Evolutionary conservation across 92 coral and sea anemone species (phyloP), one percentile per base, ranked within the genome.

Genomic region (Epizoanthus illoricatus): DNA sequence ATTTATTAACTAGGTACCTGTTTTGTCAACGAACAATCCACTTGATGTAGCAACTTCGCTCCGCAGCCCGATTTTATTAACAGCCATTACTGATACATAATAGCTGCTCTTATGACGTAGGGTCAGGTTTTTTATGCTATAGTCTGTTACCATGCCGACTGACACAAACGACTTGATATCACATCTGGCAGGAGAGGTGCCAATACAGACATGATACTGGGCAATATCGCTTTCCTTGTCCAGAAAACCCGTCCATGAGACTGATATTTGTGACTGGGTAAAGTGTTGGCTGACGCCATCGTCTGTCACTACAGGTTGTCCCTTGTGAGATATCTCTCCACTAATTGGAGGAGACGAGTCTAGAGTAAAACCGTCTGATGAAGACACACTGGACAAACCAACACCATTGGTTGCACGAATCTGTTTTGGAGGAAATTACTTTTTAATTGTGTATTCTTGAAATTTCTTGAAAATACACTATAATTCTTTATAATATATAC

Each of bases 301-400:
- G 28, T 57, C 60, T 19, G 18, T 73, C 24, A 71, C 28, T 43
- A 80, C 80, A 54, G 73, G 39, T 85, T 81, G 83, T 65, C 72
- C 41, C n/a, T 40, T 59, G 75, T 73, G 88, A n/a, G 24, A 55
- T 7, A 94, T 55, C 43, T 92, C 89, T 12, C 96, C 96, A 58
- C 83, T 69, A 43, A 79, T 47, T 10, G 98, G 98, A 10, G 90
- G 94, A 23, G 96, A 88, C 6, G 94, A 85, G 69, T 94, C 98
- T 3, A 94, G 64, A 36, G 84, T 42, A 57, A 94, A 92, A 5
- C 90, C 90, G 54, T 89, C 92, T 13, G 98, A 92, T 13, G 76
- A 20, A 23, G 75, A 49, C 10, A 81, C 74, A 41, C 88, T 81
- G 33, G 84, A 80, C 33, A 92, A 85, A 11, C 88, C 90, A 36